A percentile compares a stretch with the other conserved stretches of the same genome.
Evolutionary conservation across 2,888 invertebrate species (phyloP).

Genomic region (Rhogogaster chlorosoma): DNA sequence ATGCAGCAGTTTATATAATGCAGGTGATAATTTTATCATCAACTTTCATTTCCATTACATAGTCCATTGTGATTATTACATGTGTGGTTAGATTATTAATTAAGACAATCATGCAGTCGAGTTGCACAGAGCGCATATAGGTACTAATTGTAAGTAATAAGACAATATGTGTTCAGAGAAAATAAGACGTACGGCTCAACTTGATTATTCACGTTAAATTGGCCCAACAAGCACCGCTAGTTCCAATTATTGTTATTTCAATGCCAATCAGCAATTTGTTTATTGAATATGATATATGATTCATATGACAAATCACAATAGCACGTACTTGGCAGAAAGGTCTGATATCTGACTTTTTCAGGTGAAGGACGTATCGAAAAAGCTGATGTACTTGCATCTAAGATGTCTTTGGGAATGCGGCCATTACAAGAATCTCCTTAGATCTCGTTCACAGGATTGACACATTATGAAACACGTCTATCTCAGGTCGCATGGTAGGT

Average conservation of each 20-base stretch:
- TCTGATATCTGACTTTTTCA: neutral
- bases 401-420: neutral
- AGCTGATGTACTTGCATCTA: neutral
- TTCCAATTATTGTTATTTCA: too few species aligned
- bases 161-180: too few species aligned
- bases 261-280: neutral
- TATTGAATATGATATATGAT: neutral
- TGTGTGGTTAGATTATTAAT: neutral
- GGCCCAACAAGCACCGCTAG: too few species aligned
- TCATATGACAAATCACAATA: neutral
- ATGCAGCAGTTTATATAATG: neutral
- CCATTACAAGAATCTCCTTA: neutral
- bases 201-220: too few species aligned
- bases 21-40: neutral
- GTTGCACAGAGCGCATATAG: too few species aligned
- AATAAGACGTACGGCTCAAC: too few species aligned
- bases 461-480: neutral
- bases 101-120: neutral
- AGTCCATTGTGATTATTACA: neutral
- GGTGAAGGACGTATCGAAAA: neutral
- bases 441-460: neutral
- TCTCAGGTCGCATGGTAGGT: too few species aligned
- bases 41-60: neutral
- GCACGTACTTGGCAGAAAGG: neutral
- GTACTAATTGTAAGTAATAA: too few species aligned